Percentiles rank a stretch among this genome's conserved stretches.
These are phyloP conservation scores for Tyto alba DNA, from an alignment of 2,113 vertebrate species.

Conservation along the genomic window DNA sequence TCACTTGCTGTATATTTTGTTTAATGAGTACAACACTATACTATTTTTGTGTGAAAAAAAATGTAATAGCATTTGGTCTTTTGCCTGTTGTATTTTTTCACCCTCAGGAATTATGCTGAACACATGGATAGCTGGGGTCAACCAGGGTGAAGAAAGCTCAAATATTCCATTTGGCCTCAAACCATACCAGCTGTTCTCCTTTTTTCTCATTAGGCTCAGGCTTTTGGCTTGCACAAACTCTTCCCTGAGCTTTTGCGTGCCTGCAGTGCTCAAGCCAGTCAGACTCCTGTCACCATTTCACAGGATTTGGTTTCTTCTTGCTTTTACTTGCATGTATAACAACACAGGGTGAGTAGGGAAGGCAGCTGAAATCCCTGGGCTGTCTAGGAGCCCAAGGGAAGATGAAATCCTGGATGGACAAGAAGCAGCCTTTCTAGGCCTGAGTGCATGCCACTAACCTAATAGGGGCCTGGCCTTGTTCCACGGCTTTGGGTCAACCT, in stretches of 20 bases:
- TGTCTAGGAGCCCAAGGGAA: not conserved
- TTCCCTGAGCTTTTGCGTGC: not conserved
- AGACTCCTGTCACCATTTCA: not conserved
- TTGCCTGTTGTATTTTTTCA: not conserved
- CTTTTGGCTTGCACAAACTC: not conserved
- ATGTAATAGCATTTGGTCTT: not conserved
- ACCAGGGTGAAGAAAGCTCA: slow-evolving; percentile 37
- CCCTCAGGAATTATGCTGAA: not conserved
- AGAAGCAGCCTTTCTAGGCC: not conserved
- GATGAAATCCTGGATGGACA: not conserved
- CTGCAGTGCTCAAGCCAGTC: not conserved
- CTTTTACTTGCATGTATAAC: not conserved
- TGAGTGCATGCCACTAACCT: not conserved
- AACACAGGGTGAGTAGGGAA: not conserved
- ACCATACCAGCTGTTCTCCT: slow-evolving; percentile 31
- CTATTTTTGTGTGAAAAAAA: not conserved
- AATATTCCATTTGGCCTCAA: slow-evolving; percentile 21
- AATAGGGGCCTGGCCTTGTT: fast-evolving
- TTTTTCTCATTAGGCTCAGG: slow-evolving; percentile 25
- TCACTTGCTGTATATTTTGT: not conserved
- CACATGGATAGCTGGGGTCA: slow-evolving; percentile 26
- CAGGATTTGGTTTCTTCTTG: not conserved
- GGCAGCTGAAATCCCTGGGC: not conserved
- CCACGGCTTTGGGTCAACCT: not conserved
- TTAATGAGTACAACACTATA: not conserved